Percentiles rank a stretch among this genome's conserved stretches.
Conservation (phyloP, 2,888 invertebrate genomes). For the Neoascia interrupta region DNA sequence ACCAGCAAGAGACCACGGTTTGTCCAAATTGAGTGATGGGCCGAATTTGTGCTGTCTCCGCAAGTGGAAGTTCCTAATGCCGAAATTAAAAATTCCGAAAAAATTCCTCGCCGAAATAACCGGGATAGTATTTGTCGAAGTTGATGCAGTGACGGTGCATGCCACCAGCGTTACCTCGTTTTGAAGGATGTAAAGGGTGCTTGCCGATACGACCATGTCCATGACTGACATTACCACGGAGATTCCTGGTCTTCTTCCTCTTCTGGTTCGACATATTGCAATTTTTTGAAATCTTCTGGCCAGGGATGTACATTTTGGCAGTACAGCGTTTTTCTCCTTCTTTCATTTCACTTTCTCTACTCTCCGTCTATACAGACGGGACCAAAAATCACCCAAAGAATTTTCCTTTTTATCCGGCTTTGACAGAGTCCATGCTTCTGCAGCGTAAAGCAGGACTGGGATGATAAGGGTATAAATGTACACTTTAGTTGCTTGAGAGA, state of each 20-base stretch:
- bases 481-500: too few relatives aligned
- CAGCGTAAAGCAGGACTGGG: too few relatives aligned
- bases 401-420: too few relatives aligned
- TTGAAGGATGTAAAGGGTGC: constrained; percentile 99
- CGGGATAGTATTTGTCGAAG: constrained; percentile 99
- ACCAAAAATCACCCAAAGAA: too few relatives aligned
- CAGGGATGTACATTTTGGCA: too few relatives aligned
- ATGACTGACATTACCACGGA: constrained; percentile 99
- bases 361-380: too few relatives aligned
- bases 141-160: too few relatives aligned
- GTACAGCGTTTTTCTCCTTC: too few relatives aligned
- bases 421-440: too few relatives aligned
- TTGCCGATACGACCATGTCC: constrained; percentile 99
- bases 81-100: too few relatives aligned
- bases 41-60: constrained; percentile 94
- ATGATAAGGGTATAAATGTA: too few relatives aligned
- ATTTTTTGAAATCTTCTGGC: constrained; percentile 77
- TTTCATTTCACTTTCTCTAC: too few relatives aligned
- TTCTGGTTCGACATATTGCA: constrained; percentile 89
- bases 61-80: constrained; percentile 99
- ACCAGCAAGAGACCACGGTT: constrained; percentile 97
- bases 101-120: constrained; percentile 99
- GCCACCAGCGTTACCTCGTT: constrained; percentile 99
- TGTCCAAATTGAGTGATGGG: constrained; percentile 97
- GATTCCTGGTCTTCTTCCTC: constrained; percentile 98